phyloP scores from a whole-genome alignment of 2,888 invertebrate genomes.

The Trichopria drosophilae region DNA sequence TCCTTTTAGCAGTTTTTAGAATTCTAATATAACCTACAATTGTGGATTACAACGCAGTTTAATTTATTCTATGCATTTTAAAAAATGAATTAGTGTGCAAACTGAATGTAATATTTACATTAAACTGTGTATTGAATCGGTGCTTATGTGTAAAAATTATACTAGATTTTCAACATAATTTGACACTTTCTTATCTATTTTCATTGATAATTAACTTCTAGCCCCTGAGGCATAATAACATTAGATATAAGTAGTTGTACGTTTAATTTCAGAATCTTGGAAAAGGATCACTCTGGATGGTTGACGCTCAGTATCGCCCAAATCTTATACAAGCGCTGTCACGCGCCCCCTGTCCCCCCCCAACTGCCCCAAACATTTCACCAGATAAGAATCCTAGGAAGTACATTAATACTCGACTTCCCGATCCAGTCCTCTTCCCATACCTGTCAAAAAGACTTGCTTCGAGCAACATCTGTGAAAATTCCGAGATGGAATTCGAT shows the following conservation, averaged over 20 bases:
- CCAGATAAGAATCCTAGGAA: conserved; percentile 47
- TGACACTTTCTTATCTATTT: too few relatives aligned
- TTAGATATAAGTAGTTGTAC: background rate
- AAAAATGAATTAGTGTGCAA: too few relatives aligned
- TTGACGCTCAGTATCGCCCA: conserved; percentile 88
- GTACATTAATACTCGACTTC: conserved; percentile 55
- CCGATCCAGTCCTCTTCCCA: conserved; percentile 81
- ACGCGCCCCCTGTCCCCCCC: conserved; percentile 80
- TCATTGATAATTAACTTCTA: too few relatives aligned
- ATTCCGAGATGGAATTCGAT: conserved; percentile 64
- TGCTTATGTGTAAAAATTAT: too few relatives aligned
- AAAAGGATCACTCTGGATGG: conserved; percentile 95
- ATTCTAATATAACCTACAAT: too few relatives aligned
- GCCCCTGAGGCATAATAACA: too few relatives aligned
- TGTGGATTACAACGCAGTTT: too few relatives aligned
- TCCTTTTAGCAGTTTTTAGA: too few relatives aligned
- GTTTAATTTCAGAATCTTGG: conserved; percentile 75
- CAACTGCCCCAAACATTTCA: conserved; percentile 50
- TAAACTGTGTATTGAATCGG: too few relatives aligned
- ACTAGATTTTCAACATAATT: too few relatives aligned
- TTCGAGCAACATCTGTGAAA: conserved; percentile 55
- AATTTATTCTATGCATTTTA: too few relatives aligned
- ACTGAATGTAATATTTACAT: too few relatives aligned
- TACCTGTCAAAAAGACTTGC: conserved; percentile 75
- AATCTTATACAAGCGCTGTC: conserved; percentile 86